Percentiles rank a stretch among this genome's conserved stretches.
These are phyloP conservation scores for Himalopsyche phryganea DNA, from an alignment of 1,140 invertebrate genomes.

Conservation along the genomic window DNA sequence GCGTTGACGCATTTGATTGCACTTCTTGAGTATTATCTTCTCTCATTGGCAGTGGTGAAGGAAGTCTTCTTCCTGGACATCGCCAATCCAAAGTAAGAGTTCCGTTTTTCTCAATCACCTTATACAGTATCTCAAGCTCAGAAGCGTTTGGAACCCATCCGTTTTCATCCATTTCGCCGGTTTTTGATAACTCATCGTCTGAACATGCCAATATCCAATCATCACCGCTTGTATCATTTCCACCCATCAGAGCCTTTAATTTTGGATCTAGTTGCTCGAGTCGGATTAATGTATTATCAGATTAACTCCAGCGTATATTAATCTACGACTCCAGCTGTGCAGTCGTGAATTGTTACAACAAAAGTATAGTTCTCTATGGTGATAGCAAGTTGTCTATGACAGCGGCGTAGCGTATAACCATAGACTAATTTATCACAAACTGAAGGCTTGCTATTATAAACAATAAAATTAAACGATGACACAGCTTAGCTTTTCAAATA, in stretches of 20 bases:
- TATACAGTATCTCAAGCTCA: constrained; percentile 57
- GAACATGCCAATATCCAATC: constrained; percentile 58
- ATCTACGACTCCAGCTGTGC: too few species aligned
- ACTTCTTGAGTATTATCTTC: constrained; percentile 46
- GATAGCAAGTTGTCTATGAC: background rate
- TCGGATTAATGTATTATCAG: background rate
- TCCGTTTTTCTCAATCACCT: constrained; percentile 54
- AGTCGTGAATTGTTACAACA: too few species aligned
- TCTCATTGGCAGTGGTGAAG: constrained; percentile 47
- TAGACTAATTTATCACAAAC: too few species aligned
- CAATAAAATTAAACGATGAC: too few species aligned
- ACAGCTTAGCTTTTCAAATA: too few species aligned
- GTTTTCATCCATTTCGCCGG: constrained; percentile 41
- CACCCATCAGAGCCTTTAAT: constrained; percentile 9
- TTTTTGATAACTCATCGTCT: constrained; percentile 55
- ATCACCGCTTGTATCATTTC: constrained; percentile 50
- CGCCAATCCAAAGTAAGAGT: constrained; percentile 59
- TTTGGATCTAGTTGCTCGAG: too few species aligned
- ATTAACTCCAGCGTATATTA: too few species aligned
- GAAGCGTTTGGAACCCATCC: constrained; percentile 48
- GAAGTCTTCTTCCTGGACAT: constrained; percentile 59
- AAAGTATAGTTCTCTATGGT: background rate
- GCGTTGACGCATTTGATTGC: constrained; percentile 40
- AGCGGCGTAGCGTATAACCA: too few species aligned
- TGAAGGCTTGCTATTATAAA: too few species aligned